Evolutionary conservation across 2,797 vertebrate species (phyloP).

Genomic region (Yasuhikotakia modesta): DNA sequence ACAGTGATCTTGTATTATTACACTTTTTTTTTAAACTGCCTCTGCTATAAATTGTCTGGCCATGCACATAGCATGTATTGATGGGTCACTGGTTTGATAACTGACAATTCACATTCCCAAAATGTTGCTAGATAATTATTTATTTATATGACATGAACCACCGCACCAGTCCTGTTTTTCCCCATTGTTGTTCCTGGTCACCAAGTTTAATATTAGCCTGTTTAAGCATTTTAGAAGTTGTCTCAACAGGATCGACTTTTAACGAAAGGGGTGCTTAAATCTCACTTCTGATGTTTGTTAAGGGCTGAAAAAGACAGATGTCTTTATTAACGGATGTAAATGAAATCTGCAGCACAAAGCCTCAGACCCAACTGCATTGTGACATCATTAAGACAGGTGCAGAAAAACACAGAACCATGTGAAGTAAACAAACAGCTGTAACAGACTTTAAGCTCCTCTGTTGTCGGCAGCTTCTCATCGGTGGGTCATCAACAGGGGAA

Average conservation of each 20-base stretch:
- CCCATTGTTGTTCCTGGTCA: not conserved
- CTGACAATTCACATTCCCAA: not conserved
- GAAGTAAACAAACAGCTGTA: conserved; percentile 30
- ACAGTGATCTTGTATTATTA: not conserved
- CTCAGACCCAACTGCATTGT: conserved; percentile 16
- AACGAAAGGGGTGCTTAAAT: conserved; percentile 26
- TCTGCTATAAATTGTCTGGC: not conserved
- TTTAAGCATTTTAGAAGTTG: not conserved
- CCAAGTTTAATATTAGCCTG: not conserved
- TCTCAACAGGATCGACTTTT: conserved; percentile 20
- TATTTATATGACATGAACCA: no score
- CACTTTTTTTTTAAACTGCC: not conserved
- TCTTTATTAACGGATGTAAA: conserved; percentile 54
- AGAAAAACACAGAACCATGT: conserved; percentile 1
- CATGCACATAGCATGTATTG: not conserved
- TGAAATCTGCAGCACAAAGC: conserved; percentile 40
- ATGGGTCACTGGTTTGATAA: not conserved
- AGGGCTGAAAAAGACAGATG: conserved; percentile 44
- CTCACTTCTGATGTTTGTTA: conserved; percentile 36
- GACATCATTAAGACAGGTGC: conserved; percentile 14
- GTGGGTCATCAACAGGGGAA: conserved; percentile 15
- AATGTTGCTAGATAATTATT: not conserved
- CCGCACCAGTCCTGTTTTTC: no score
- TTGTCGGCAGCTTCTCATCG: conserved; percentile 20
- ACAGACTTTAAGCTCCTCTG: conserved; percentile 14